These are phyloP conservation scores for Eurois occulta DNA, from an alignment of 2,888 invertebrate genomes.

Conservation along the genomic window DNA sequence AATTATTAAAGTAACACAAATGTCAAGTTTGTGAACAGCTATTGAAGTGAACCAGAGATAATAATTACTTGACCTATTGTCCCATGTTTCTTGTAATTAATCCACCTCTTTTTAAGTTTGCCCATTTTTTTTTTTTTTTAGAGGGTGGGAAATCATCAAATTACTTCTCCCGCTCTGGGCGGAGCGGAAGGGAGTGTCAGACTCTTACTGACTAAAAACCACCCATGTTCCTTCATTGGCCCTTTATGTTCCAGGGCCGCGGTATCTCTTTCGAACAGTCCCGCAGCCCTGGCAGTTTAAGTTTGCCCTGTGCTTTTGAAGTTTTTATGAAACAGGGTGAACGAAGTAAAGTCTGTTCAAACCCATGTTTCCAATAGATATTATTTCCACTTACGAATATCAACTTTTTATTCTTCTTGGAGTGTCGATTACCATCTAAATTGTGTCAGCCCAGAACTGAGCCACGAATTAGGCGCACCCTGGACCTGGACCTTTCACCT, in stretches of 20 bases:
- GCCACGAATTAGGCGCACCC: background rate
- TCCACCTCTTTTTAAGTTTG: background rate
- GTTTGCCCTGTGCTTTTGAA: background rate
- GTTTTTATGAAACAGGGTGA: background rate
- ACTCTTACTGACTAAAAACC: too few species aligned
- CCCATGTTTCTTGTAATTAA: background rate
- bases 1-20: constrained; percentile 48
- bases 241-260: too few species aligned
- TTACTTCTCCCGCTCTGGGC: too few species aligned
- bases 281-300: too few species aligned
- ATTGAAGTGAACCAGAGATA: background rate
- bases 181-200: too few species aligned
- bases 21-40: background rate
- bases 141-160: too few species aligned
- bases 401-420: background rate
- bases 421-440: too few species aligned
- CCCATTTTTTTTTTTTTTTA: too few species aligned
- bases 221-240: too few species aligned
- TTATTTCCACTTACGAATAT: background rate
- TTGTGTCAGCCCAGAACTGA: background rate
- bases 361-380: background rate
- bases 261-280: too few species aligned
- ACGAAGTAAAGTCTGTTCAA: background rate
- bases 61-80: background rate
- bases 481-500: background rate